Evolutionary conservation across 2,797 vertebrate species (phyloP).

Genomic region (Menidia menidia): DNA sequence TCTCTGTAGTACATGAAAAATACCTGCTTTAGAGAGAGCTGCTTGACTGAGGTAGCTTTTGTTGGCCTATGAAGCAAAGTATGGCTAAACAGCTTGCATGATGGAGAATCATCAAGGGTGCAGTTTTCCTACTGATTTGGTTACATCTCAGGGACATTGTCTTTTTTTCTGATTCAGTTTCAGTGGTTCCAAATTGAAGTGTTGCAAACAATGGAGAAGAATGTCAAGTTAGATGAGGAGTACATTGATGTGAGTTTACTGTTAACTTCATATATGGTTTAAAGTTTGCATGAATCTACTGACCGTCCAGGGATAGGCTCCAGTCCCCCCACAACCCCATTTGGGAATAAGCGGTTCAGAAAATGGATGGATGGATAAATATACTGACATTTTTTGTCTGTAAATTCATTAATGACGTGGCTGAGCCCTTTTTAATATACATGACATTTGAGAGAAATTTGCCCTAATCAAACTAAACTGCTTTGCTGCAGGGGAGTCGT

Average conservation of each 20-base stretch:
- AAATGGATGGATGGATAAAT: no score
- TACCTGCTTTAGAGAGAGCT: neutral
- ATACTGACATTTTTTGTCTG: no score
- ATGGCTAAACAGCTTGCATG: constrained; percentile 18
- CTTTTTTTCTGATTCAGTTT: constrained; percentile 79
- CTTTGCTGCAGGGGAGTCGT: constrained; percentile 87
- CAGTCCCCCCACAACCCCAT: no score
- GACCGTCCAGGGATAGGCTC: no score
- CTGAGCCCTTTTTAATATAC: no score
- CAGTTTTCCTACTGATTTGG: neutral
- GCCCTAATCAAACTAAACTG: neutral
- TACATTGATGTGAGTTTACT: constrained; percentile 88
- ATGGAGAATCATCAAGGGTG: neutral
- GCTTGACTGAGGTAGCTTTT: constrained; percentile 12
- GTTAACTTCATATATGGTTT: no score
- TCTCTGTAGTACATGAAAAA: neutral
- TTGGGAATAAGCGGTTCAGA: no score
- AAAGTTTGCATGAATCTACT: neutral
- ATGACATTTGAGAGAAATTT: neutral
- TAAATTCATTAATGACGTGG: no score
- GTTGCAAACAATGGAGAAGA: constrained; percentile 95
- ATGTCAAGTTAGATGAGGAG: constrained; percentile 93
- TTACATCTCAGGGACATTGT: neutral
- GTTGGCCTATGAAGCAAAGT: constrained; percentile 21
- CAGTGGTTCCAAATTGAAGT: constrained; percentile 92